Evolutionary conservation across 2,888 invertebrate genomes (phyloP).

Genomic region (Pyrochroa serraticornis): DNA sequence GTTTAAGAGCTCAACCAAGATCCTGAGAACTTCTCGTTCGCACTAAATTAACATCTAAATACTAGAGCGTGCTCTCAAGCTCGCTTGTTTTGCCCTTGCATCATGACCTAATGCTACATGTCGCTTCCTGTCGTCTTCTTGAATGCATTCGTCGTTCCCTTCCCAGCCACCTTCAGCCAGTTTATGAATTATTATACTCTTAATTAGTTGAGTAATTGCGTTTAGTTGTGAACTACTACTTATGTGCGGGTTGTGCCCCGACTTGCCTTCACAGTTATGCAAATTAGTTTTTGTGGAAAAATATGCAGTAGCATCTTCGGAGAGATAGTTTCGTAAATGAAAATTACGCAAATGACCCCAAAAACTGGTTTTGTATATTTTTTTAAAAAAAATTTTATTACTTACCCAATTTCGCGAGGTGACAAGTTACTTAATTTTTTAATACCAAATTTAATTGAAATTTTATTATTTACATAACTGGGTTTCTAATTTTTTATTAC

Average conservation of each 20-base stretch:
- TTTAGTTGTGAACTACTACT: conserved; percentile 42
- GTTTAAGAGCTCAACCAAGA: conserved; percentile 48
- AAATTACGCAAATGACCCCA: too few relatives aligned
- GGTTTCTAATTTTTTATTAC: too few relatives aligned
- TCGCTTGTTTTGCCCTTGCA: conserved; percentile 23
- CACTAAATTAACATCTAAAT: conserved; percentile 58
- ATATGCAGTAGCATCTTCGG: too few relatives aligned
- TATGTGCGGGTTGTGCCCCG: conserved; percentile 34
- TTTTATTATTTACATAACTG: too few relatives aligned
- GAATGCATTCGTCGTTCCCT: conserved; percentile 4
- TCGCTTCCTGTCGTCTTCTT: conserved; percentile 35
- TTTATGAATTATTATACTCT: conserved; percentile 44
- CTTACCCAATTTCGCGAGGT: too few relatives aligned
- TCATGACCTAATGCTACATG: conserved; percentile 15
- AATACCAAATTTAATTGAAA: too few relatives aligned
- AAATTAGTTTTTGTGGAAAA: conserved; percentile 7
- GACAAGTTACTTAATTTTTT: too few relatives aligned
- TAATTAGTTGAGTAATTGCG: conserved; percentile 47
- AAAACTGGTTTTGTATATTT: too few relatives aligned
- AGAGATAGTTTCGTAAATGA: too few relatives aligned
- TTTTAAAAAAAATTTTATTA: too few relatives aligned
- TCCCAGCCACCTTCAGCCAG: conserved; percentile 32
- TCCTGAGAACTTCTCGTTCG: conserved; percentile 55
- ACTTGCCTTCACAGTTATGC: conserved; percentile 23
- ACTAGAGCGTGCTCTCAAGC: conserved; percentile 30